A percentile compares a stretch with the other conserved stretches of the same genome.
phyloP scores from a whole-genome alignment of 92 coral and sea anemone genomes.

The Parazoanthus darwini region DNA sequence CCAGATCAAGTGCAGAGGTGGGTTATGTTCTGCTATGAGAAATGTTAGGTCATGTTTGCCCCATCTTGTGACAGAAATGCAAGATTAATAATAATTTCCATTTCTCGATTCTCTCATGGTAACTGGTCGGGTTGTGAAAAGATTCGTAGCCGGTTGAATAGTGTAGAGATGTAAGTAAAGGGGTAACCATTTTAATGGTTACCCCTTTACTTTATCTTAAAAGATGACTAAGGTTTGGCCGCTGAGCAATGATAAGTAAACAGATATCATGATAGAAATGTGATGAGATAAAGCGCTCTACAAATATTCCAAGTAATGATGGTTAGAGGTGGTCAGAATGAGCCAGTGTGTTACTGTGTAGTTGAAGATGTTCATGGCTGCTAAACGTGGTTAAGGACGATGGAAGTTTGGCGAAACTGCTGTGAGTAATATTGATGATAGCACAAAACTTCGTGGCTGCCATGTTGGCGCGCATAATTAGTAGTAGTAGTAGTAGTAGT shows the following conservation, averaged over 20 bases:
- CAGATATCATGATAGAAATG: too few relatives aligned
- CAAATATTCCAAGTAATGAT: too few relatives aligned
- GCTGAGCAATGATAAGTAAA: too few relatives aligned
- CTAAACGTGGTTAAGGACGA: background rate
- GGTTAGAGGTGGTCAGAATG: background rate
- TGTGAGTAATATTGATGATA: background rate
- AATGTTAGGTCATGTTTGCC: background rate
- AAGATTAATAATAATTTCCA: background rate
- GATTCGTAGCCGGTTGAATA: background rate
- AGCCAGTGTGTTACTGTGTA: background rate
- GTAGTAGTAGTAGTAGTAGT: too few relatives aligned
- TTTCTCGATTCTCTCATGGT: background rate
- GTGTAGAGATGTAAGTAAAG: background rate
- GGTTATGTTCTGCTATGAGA: background rate
- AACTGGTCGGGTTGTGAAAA: background rate
- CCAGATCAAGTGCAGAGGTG: background rate
- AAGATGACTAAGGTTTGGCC: too few relatives aligned
- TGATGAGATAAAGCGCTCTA: too few relatives aligned
- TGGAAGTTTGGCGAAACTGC: constrained; percentile 6
- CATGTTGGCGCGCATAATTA: background rate
- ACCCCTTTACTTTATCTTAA: too few relatives aligned
- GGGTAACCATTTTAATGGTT: too few relatives aligned
- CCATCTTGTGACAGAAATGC: constrained; percentile 5
- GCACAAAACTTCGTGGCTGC: constrained; percentile 9
- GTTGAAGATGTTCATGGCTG: background rate